Conservation (phyloP, 2,797 vertebrate species). For the Xerus rutilus region DNA sequence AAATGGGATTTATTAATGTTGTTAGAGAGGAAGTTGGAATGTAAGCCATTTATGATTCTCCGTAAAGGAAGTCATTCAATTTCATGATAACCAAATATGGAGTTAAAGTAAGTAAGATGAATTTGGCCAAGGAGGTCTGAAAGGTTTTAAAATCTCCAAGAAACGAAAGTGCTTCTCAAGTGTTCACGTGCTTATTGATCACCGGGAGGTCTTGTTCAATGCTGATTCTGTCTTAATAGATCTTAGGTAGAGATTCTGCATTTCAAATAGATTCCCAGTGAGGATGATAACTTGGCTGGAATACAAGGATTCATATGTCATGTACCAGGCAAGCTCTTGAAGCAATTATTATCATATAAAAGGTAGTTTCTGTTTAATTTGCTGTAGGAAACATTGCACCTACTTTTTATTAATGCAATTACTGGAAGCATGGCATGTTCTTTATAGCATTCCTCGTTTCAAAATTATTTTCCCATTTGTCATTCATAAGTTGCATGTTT, state of each 20-base stretch:
- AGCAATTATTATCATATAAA: background rate
- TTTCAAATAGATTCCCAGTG: background rate
- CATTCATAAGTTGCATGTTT: background rate
- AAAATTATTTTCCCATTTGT: background rate
- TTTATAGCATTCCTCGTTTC: background rate
- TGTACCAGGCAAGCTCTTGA: background rate
- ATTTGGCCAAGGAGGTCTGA: background rate
- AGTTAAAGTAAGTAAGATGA: background rate
- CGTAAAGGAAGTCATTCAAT: background rate
- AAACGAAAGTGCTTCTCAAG: slow-evolving; percentile 12
- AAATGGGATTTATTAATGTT: background rate
- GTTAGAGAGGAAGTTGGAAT: background rate
- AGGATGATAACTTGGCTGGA: background rate
- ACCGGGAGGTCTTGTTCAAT: background rate
- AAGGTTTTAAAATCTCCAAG: background rate
- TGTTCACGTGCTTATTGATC: background rate
- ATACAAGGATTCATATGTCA: background rate
- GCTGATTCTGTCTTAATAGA: background rate
- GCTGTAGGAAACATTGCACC: background rate
- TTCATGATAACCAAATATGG: slow-evolving; percentile 36
- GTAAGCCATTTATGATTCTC: background rate
- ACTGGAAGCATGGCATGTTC: background rate
- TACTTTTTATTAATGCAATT: background rate
- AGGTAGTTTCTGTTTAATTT: background rate
- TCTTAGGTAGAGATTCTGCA: background rate